A percentile compares a stretch with the other conserved stretches of the same genome.
Evolutionary conservation across 2,113 vertebrate genomes (phyloP).

Genomic region (Bubo blakistoni): DNA sequence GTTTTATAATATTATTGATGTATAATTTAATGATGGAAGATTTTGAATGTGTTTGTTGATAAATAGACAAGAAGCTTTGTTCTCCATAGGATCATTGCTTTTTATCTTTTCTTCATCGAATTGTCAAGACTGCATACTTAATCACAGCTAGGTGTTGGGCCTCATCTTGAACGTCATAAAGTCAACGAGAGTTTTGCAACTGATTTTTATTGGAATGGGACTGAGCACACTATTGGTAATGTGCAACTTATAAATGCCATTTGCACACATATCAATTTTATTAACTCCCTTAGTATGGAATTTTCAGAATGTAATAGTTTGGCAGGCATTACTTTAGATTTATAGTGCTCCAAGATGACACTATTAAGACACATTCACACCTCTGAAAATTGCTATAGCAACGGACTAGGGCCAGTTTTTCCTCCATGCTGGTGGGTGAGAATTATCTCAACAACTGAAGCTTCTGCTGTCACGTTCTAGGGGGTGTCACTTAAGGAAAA

Average conservation of each 20-base stretch:
- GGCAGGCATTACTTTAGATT: constrained; percentile 57
- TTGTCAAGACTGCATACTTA: constrained; percentile 24
- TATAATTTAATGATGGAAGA: constrained; percentile 59
- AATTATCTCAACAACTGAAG: neutral
- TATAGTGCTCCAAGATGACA: constrained; percentile 50
- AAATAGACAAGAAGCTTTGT: constrained; percentile 47
- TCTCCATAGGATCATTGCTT: constrained; percentile 19
- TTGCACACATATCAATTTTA: constrained; percentile 67
- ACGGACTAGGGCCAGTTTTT: constrained; percentile 2
- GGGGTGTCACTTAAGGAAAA: neutral
- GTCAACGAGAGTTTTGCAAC: constrained; percentile 15
- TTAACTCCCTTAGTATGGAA: constrained; percentile 57
- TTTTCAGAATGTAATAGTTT: constrained; percentile 53
- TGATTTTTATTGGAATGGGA: constrained; percentile 43
- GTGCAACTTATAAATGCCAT: constrained; percentile 54
- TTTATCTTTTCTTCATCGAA: constrained; percentile 36
- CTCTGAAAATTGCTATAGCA: constrained; percentile 55
- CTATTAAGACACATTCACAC: constrained; percentile 52
- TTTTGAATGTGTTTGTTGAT: constrained; percentile 45
- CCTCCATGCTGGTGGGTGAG: constrained; percentile 7
- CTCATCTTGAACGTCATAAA: neutral
- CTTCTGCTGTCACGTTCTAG: neutral
- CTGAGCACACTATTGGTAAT: neutral
- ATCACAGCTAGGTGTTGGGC: constrained; percentile 20
- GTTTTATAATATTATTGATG: constrained; percentile 58